Evolutionary conservation across 2,113 vertebrate genomes (phyloP).

Genomic region (Melanerpes aurifrons): DNA sequence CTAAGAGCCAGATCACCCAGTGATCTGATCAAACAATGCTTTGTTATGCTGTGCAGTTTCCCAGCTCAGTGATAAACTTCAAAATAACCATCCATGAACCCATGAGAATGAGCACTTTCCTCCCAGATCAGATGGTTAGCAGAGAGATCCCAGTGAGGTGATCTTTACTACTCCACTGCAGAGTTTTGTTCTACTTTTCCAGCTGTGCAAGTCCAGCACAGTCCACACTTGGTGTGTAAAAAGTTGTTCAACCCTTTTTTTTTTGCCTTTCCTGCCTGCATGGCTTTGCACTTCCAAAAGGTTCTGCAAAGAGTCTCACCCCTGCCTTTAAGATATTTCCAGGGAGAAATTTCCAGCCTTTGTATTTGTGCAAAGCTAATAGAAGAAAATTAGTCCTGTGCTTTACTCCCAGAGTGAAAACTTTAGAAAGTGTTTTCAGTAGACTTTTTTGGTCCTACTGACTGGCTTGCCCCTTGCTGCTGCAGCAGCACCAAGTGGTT

Average conservation of each 20-base stretch:
- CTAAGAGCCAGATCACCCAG: not conserved
- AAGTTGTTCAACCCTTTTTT: not conserved
- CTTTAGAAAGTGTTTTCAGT: not conserved
- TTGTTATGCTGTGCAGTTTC: not conserved
- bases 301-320: not conserved
- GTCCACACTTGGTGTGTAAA: not conserved
- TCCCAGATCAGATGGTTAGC: not conserved
- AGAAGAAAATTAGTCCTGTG: not conserved
- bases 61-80: not conserved
- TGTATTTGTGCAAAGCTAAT: not conserved
- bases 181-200: not conserved
- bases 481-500: not conserved
- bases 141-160: not conserved
- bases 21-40: not conserved
- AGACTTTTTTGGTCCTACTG: not conserved
- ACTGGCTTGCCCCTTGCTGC: not conserved
- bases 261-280: not conserved
- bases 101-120: not conserved
- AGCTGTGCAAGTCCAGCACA: not conserved
- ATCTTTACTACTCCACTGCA: not conserved
- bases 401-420: not conserved
- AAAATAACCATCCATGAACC: not conserved
- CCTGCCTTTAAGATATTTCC: not conserved
- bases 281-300: not conserved
- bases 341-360: not conserved